Base-by-base conservation (phyloP, 1,140 invertebrate genomes). In the Lordiphosa mommai region DNA sequence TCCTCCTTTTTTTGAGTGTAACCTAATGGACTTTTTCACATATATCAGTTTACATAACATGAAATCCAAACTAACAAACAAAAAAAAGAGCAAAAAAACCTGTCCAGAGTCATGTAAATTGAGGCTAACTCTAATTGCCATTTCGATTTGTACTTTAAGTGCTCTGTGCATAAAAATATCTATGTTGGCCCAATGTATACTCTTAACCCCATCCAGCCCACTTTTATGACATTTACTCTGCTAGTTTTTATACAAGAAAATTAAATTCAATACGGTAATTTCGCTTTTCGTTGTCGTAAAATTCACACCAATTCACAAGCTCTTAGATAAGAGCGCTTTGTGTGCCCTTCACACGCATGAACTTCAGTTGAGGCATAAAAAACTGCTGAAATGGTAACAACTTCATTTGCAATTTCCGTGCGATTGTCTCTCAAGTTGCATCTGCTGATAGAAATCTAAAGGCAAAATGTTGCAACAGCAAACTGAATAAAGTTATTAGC, bases 401-500 rank as follows among this genome's bases (percentile, higher is more conserved):
- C 72, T 68, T 64, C 64, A 69, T 77, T 82, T 61, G 77, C 68
- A 73, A 84, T 84, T 84, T 84, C 77, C 77, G 77, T 51, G 68
- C 77, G 77, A 84, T 84, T 84, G 77, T 84, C 77, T 84, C n/a
- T 43, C 55, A 30, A 49, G 66, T 30, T 33, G 38, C 51, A 53
- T 37, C 49, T 55, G 40, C 57, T 66, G 76, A 80, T 82, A 58
- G 61, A 72, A 67, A 80, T 80, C 76, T 67, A 52, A 52, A 61
- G 53, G 56, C 70, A 82, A 79, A 79, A 80, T 79, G 73, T 80
- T 80, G 76, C 76, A 80, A 76, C 71, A 55, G 29, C 37, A 49
- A 73, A 59, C 59, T 84, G 77, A 84, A 84, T 84, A 84, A 85
- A 84, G 77, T 84, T 84, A 84, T 84, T 84, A 84, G 77, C 79